Base-by-base conservation (phyloP, 2,888 invertebrate species). In the Colostygia pectinataria region DNA sequence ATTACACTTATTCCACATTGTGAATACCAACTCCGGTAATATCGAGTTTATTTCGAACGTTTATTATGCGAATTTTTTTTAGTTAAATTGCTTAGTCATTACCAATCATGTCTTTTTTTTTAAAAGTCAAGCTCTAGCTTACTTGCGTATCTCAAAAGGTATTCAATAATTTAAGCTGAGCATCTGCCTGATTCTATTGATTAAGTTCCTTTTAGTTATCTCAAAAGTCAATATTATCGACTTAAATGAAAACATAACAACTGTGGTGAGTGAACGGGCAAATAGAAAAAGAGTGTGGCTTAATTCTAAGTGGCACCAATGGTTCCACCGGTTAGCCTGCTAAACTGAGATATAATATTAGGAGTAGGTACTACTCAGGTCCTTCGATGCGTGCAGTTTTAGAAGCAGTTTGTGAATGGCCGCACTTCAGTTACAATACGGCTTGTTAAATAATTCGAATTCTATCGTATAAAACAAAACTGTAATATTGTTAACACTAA, bases 291-390 rank as follows among this genome's bases (percentile, higher is more conserved):
- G 37, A 25, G 37, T 37, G 43, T 36, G 36, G 36, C 23, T n/a
- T 9, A 29, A 18, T 15, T 25, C 37, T 44, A 53, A 49, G 41
- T 44, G 41, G 40, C 7, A 38, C 9, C 32, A 18, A 37, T 32
- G 27, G 9, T 48, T 23, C 23, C 18, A 9, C 27, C 13, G 20
- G 9, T 41, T 42, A 24, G 46, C 41, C 38, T 15, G n/a, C 20
- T 38, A 34, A 20, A 31, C 38, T 42, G 38, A 14, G 41, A 33
- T 47, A 43, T 43, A 12, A 25, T 28, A 43, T 36, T 29, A 15
- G 7, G 4, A 38, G 23, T 18, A 25, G 13, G 10, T 15, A 20
- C 29, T 28, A 13, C 14, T 12, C 10, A 12, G 8, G 14, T 10
- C 15, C 4, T 25, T 25, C 15, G 18, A 25, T 34, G 20, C 25